phyloP scores from a whole-genome alignment of 30 jellyfish, hydroid and myxozoan species.

The Hydractinia symbiolongicarpus region DNA sequence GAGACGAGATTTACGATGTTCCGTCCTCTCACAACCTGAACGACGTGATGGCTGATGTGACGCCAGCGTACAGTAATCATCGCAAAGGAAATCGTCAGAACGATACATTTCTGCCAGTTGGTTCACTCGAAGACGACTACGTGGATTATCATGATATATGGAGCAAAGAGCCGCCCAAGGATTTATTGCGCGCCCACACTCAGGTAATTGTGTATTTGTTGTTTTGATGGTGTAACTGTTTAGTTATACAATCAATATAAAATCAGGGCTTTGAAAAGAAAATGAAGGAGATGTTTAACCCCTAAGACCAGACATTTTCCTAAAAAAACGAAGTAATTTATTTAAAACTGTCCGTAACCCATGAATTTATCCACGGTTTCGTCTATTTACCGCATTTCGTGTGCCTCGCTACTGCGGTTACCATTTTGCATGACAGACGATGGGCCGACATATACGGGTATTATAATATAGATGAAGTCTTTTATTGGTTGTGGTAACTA shows the following conservation, averaged over 20 bases:
- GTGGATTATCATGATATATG: constrained; percentile 89
- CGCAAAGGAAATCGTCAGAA: constrained; percentile 36
- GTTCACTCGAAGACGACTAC: constrained; percentile 69
- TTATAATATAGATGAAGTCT: too few species aligned
- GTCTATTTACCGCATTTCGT: too few species aligned
- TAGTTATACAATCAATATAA: neutral
- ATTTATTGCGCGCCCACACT: constrained; percentile 58
- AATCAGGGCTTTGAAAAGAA: too few species aligned
- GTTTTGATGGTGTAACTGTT: neutral
- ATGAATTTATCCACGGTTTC: too few species aligned
- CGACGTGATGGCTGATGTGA: constrained; percentile 57
- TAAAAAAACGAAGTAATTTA: too few species aligned
- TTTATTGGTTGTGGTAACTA: too few species aligned
- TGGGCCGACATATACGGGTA: too few species aligned
- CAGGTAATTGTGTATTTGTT: constrained; percentile 33
- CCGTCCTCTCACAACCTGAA: constrained; percentile 63
- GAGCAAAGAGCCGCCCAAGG: constrained; percentile 85
- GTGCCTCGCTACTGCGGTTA: too few species aligned
- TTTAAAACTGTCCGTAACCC: too few species aligned
- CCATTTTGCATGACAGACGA: too few species aligned
- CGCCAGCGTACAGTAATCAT: constrained; percentile 32
- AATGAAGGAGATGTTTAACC: too few species aligned
- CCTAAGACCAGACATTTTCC: too few species aligned
- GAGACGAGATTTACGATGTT: constrained; percentile 28
- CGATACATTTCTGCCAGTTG: constrained; percentile 29